Base-by-base conservation (phyloP, 2,113 vertebrate species). In the Rhegmatorhina hoffmannsi region DNA sequence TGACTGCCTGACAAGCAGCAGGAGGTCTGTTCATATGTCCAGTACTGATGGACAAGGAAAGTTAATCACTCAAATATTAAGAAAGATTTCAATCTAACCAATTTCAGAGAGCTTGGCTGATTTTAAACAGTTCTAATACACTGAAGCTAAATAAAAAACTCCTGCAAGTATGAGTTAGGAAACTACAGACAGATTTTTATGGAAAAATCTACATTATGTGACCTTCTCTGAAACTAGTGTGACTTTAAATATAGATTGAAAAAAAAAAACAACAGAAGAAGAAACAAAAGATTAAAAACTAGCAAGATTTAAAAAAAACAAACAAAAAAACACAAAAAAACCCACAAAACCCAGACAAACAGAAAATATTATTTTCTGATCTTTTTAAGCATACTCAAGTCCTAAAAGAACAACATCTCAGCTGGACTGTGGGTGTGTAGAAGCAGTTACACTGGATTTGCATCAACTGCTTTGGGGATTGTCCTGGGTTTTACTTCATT, bases 221-320 rank as follows among this genome's bases (percentile, higher is more conserved):
- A 79, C 24, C 40, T 13, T 75, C 47, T 58, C 34, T 60, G 50
- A 86, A 92, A 86, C 11, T 17, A 62, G 17, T 14, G 46, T 19
- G 44, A 76, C 17, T 60, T 77, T 55, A 79, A 73, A 64, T 4
- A 34, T 10, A 7, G 36, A 38, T 36, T 79, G 13, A 1, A 23
- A 43, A 68, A 23, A 43, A 68, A 68, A 7, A 24, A 49, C 40
- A 43, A 43, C 40, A 43, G 40, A 20, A 53, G 8, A 43, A 50
- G 53, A 84, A 89, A 96, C n/a, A 92, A 90, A 73, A 95, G 13
- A 90, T 36, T 1, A 85, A 78, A 93, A 93, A 74, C 55, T 70
- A 92, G 18, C 6, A 59, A 87, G 63, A 89, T 40, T 86, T 84
- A 50, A 75, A 49, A 89, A 68, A 66, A 34, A 28, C 15, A 4